Conservation (phyloP, 2,113 vertebrate genomes). For the Girardinichthys multiradiatus region DNA sequence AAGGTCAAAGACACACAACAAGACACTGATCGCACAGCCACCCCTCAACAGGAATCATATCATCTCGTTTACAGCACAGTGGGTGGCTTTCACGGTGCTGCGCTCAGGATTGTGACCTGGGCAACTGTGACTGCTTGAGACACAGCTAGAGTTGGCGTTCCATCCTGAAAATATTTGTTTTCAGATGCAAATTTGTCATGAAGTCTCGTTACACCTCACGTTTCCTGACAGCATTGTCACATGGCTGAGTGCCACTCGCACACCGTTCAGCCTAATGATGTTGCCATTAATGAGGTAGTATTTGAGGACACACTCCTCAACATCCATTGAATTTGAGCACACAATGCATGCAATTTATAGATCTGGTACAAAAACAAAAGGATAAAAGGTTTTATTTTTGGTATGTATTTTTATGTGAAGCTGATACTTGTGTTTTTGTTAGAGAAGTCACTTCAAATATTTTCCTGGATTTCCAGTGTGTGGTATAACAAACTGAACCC, state of each 20-base stretch:
- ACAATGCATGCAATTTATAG: neutral
- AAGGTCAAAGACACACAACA: slow-evolving; percentile 72
- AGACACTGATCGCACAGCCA: slow-evolving; percentile 59
- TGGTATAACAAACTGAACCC: neutral
- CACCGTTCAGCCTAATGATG: slow-evolving; percentile 63
- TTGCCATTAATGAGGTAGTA: slow-evolving; percentile 61
- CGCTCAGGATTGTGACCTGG: slow-evolving; percentile 48
- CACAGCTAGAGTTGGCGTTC: slow-evolving; percentile 23
- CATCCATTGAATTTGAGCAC: slow-evolving; percentile 15
- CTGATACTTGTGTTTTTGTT: too few species aligned
- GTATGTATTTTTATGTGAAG: neutral
- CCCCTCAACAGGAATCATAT: slow-evolving; percentile 73
- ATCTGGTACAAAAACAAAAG: neutral
- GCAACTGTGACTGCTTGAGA: slow-evolving; percentile 62
- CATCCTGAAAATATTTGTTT: slow-evolving; percentile 39
- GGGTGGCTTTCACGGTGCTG: slow-evolving; percentile 58
- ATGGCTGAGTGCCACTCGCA: slow-evolving; percentile 39
- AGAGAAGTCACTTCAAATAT: neutral
- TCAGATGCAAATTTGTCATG: slow-evolving; percentile 63
- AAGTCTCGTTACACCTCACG: slow-evolving; percentile 38
- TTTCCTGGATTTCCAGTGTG: neutral
- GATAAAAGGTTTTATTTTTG: neutral
- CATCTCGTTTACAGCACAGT: slow-evolving; percentile 78
- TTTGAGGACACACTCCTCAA: slow-evolving; percentile 54
- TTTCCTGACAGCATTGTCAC: slow-evolving; percentile 56